Base-by-base conservation (phyloP, 2,113 vertebrate species). In the Zapornia atra region DNA sequence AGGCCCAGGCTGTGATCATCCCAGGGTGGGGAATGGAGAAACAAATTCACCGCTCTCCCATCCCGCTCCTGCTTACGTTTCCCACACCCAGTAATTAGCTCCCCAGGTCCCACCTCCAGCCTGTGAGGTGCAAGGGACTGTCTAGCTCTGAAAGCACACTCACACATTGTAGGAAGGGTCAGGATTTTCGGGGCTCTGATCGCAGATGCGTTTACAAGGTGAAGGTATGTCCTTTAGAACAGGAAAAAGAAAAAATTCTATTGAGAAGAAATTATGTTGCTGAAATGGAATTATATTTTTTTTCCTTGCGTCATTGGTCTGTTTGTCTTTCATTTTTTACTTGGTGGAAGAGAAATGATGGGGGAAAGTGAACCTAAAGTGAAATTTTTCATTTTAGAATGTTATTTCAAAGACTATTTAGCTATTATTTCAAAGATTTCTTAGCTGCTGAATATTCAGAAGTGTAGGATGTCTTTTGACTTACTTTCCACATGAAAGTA, bases 71-170 rank as follows among this genome's bases (percentile, higher is more conserved):
- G 51, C 90, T 92, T 71, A 69, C 22, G 3, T 53, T 36, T 34
- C 69, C 53, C 88, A 93, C 90, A 76, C 86, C 85, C 89, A 48
- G 78, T 16, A 25, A 90, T 87, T 38, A 88, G 36, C 56, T 86
- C 4, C 2, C 70, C 31, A 10, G 36, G 20, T 65, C 71, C 72
- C 83, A 38, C 77, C 81, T 86, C 87, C 80, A 53, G 76, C 76
- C 75, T 11, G 59, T 2, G 3, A 83, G 78, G 31, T 29, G 56
- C 48, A 60, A 66, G 33, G 64, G 51, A 53, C 26, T 13, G 0
- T 16, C 33, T 9, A 25, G 51, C 33, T 75, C 80, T 46, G 57
- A 63, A 68, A 15, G 33, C 29, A 54, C 70, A 12, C 51, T 64
- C 34, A 20, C 0, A 0, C 8, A 1, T 0, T 31, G 38, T 11